phyloP scores from a whole-genome alignment of 2,113 vertebrate genomes.

The Beaufortia kweichowensis region DNA sequence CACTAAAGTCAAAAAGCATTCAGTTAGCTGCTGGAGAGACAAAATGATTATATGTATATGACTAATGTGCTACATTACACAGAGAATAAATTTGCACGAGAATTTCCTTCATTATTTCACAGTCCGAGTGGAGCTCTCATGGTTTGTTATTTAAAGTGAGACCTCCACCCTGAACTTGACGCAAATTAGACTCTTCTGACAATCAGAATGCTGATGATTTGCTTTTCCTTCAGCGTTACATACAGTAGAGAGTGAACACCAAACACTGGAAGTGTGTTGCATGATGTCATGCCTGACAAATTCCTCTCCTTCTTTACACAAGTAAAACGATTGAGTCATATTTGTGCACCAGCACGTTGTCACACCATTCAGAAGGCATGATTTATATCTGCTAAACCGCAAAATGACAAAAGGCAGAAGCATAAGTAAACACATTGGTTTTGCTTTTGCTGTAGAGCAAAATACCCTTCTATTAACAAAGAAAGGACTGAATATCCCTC shows the following conservation, averaged over 20 bases:
- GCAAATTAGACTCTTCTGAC: slow-evolving; percentile 15
- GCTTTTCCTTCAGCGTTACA: slow-evolving; percentile 17
- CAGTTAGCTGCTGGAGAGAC: neutral
- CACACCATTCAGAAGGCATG: slow-evolving; percentile 12
- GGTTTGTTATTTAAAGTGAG: slow-evolving; percentile 30
- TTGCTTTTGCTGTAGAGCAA: neutral
- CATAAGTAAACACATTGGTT: slow-evolving; percentile 4
- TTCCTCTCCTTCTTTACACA: slow-evolving; percentile 22
- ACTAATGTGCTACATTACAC: neutral
- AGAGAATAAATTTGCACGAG: neutral
- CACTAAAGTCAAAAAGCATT: too few relatives aligned
- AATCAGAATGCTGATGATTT: slow-evolving; percentile 8
- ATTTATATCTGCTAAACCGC: neutral
- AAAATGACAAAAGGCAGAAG: neutral
- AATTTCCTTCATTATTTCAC: neutral
- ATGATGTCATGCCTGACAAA: slow-evolving; percentile 29
- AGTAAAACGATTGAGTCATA: slow-evolving; percentile 28
- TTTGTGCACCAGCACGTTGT: neutral
- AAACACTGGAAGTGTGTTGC: slow-evolving; percentile 33
- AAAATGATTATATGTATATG: neutral
- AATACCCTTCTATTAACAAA: neutral
- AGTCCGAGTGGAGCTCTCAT: neutral
- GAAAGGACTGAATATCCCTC: neutral
- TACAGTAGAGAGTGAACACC: slow-evolving; percentile 14
- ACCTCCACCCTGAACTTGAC: slow-evolving; percentile 26